A percentile compares a stretch with the other conserved stretches of the same genome.
These are phyloP conservation scores for Nebria salina DNA, from an alignment of 2,888 invertebrate genomes.

Conservation along the genomic window DNA sequence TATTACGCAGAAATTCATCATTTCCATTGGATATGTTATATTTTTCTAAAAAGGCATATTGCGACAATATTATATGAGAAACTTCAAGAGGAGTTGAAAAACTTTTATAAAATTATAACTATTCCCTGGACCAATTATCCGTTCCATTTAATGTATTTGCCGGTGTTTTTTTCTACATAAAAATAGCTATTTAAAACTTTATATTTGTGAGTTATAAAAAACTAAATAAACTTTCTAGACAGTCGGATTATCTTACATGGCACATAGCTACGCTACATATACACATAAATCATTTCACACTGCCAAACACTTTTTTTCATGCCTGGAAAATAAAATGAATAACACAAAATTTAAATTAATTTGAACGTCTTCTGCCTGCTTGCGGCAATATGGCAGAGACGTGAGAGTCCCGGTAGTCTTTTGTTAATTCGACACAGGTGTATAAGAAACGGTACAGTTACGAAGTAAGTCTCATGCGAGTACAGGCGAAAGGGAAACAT, in stretches of 20 bases:
- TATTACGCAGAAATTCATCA: too few relatives aligned
- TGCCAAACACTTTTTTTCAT: constrained; percentile 44
- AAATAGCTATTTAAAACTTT: constrained; percentile 44
- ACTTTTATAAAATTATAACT: neutral
- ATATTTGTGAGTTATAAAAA: constrained; percentile 35
- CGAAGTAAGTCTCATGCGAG: constrained; percentile 30
- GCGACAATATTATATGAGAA: too few relatives aligned
- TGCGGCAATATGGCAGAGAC: constrained; percentile 42
- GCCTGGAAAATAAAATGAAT: constrained; percentile 12
- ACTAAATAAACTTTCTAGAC: constrained; percentile 45
- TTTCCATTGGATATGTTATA: too few relatives aligned
- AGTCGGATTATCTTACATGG: constrained; percentile 42
- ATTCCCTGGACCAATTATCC: neutral
- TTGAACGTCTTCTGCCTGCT: constrained; percentile 28
- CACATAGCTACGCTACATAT: constrained; percentile 26
- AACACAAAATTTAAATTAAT: constrained; percentile 38
- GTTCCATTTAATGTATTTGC: neutral
- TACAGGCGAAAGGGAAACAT: constrained; percentile 53
- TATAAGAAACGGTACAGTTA: constrained; percentile 48
- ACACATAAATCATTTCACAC: constrained; percentile 42
- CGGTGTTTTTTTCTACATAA: constrained; percentile 20
- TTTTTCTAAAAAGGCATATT: too few relatives aligned
- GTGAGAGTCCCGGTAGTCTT: constrained; percentile 58
- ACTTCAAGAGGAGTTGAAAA: neutral
- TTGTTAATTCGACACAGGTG: constrained; percentile 62